These are phyloP conservation scores for Epistrophe eligans DNA, from an alignment of 2,888 invertebrate genomes.

Conservation along the genomic window DNA sequence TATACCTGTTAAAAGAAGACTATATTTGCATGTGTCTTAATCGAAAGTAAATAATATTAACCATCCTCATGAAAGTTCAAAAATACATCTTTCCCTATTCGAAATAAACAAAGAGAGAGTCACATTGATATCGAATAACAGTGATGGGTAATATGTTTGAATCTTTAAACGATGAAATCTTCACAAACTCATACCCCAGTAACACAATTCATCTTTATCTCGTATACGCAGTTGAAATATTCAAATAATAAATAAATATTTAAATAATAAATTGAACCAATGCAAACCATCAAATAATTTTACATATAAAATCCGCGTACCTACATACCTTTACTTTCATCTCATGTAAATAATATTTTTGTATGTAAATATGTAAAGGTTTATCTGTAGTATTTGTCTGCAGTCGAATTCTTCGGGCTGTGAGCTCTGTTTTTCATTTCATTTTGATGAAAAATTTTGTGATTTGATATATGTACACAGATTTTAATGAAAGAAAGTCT, in stretches of 20 bases:
- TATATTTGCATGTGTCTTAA: conserved; percentile 30
- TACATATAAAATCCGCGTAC: not conserved
- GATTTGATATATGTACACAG: not conserved
- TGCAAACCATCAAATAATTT: conserved; percentile 5
- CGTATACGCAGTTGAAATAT: conserved; percentile 6
- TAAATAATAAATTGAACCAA: conserved; percentile 45
- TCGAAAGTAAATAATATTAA: conserved; percentile 43
- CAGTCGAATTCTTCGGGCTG: not conserved
- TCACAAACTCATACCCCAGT: not conserved
- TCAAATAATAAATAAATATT: conserved; percentile 44
- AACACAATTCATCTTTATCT: not conserved
- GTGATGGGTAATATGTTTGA: not conserved
- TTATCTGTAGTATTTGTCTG: not conserved
- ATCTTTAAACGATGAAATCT: not conserved
- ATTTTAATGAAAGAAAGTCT: not conserved
- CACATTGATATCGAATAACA: conserved; percentile 16
- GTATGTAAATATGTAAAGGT: too few species aligned
- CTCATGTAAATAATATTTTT: conserved; percentile 5
- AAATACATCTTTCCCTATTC: not conserved
- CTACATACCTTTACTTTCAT: conserved; percentile 2
- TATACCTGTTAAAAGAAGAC: too few species aligned
- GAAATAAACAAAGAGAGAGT: not conserved
- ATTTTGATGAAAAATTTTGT: not conserved
- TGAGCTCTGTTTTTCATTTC: not conserved
- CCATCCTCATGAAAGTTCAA: not conserved